Percentiles rank a stretch among this genome's conserved stretches.
Conservation (phyloP, 2,888 invertebrate species). For the Erebia aethiops region DNA sequence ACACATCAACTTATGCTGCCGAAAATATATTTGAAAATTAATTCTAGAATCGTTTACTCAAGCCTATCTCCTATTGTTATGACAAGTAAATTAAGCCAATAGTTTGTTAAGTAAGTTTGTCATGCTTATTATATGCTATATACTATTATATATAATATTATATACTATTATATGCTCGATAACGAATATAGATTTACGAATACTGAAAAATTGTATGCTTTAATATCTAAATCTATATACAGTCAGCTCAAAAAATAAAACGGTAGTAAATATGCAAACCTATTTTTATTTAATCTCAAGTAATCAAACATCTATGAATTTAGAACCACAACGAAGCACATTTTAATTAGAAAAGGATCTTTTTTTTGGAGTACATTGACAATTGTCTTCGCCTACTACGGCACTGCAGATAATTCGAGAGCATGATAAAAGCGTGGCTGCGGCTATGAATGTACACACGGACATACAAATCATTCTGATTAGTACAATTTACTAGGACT, state of each 20-base stretch:
- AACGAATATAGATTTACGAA: no score
- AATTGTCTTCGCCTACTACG: constrained; percentile 36
- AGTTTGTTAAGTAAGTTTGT: no score
- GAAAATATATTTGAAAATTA: constrained; percentile 30
- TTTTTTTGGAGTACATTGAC: constrained; percentile 45
- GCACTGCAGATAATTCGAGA: constrained; percentile 45
- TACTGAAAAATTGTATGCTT: no score
- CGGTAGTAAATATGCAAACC: not conserved
- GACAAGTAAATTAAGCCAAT: no score
- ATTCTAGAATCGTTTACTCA: not conserved
- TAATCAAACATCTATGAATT: constrained; percentile 5
- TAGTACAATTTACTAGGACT: constrained; percentile 2
- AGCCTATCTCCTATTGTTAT: not conserved
- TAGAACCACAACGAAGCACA: not conserved
- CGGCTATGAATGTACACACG: constrained; percentile 50
- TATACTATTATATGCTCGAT: no score
- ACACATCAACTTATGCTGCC: constrained; percentile 70
- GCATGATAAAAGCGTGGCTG: constrained; percentile 53
- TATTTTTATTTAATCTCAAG: constrained; percentile 9
- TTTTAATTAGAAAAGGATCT: constrained; percentile 11
- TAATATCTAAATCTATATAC: no score
- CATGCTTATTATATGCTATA: no score
- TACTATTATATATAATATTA: no score
- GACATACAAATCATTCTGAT: constrained; percentile 60
- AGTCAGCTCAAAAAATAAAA: not conserved